These are phyloP conservation scores for Mimas tiliae DNA, from an alignment of 2,888 invertebrate species.

Conservation along the genomic window DNA sequence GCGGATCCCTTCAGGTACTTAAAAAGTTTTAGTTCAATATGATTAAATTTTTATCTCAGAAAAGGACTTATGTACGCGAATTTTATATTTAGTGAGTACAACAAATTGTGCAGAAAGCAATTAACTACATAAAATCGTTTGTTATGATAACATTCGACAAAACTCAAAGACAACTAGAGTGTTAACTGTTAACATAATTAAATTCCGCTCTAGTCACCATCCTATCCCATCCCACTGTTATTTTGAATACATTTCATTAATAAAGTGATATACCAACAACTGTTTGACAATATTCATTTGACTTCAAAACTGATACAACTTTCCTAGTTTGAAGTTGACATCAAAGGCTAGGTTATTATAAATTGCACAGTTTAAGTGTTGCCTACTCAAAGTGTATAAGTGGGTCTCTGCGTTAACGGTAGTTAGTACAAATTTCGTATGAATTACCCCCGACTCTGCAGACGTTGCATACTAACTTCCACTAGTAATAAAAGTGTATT, in stretches of 20 bases:
- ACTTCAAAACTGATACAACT: neutral
- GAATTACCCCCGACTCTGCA: conserved; percentile 32
- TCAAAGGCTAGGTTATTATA: conserved; percentile 11
- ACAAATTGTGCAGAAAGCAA: conserved; percentile 26
- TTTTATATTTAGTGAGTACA: conserved; percentile 23
- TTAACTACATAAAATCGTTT: conserved; percentile 25
- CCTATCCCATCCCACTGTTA: neutral
- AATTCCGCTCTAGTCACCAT: too few relatives aligned
- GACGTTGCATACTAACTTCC: neutral
- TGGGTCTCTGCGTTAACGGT: neutral
- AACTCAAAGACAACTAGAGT: conserved; percentile 16
- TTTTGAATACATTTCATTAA: neutral
- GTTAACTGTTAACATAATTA: neutral
- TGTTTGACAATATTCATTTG: neutral
- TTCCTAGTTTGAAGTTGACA: neutral
- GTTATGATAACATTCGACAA: conserved; percentile 29
- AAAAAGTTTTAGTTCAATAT: too few relatives aligned
- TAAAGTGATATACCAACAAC: neutral
- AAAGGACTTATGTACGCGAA: too few relatives aligned
- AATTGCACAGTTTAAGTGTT: conserved; percentile 6
- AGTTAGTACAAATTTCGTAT: conserved; percentile 30
- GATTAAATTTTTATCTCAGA: too few relatives aligned
- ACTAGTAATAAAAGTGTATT: conserved; percentile 35
- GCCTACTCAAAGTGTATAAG: neutral
- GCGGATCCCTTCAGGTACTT: too few relatives aligned